Evolutionary conservation across 1,140 invertebrate genomes (phyloP).

Genomic region (Condylostylus longicornis): DNA sequence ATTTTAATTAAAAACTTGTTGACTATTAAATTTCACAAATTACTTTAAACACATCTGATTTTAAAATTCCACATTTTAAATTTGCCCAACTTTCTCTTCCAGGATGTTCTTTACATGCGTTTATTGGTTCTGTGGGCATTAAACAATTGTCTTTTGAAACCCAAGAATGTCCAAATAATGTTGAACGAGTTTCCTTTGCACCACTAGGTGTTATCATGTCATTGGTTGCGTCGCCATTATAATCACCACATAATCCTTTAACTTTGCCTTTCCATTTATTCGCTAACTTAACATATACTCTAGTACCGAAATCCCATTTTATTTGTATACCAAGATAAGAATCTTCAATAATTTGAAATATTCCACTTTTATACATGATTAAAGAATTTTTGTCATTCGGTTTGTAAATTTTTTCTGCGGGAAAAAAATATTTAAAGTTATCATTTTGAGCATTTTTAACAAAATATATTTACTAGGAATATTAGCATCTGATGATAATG

Average conservation of each 20-base stretch:
- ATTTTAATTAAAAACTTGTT: neutral
- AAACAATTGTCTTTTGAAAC: slow-evolving; percentile 63
- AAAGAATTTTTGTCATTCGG: slow-evolving; percentile 20
- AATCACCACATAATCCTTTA: slow-evolving; percentile 80
- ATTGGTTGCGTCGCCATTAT: slow-evolving; percentile 63
- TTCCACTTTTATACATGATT: slow-evolving; percentile 39
- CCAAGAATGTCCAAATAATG: slow-evolving; percentile 77
- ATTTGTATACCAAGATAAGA: slow-evolving; percentile 59
- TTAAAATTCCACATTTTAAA: slow-evolving; percentile 56
- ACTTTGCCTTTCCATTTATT: slow-evolving; percentile 62
- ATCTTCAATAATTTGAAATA: slow-evolving; percentile 66
- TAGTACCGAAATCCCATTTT: slow-evolving; percentile 74
- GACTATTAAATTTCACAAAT: slow-evolving; percentile 4
- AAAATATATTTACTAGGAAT: neutral
- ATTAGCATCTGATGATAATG: slow-evolving; percentile 38
- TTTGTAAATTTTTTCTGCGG: slow-evolving; percentile 20
- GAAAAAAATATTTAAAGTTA: too few species aligned
- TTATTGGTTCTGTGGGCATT: slow-evolving; percentile 30
- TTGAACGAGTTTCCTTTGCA: slow-evolving; percentile 53
- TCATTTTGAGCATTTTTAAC: neutral
- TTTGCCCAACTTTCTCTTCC: slow-evolving; percentile 63
- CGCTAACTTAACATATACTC: slow-evolving; percentile 61
- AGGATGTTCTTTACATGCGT: slow-evolving; percentile 58
- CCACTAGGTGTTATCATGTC: slow-evolving; percentile 73
- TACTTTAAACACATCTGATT: slow-evolving; percentile 49